These are phyloP conservation scores for Esox masquinongy DNA, from an alignment of 2,797 vertebrate species.

Conservation along the genomic window DNA sequence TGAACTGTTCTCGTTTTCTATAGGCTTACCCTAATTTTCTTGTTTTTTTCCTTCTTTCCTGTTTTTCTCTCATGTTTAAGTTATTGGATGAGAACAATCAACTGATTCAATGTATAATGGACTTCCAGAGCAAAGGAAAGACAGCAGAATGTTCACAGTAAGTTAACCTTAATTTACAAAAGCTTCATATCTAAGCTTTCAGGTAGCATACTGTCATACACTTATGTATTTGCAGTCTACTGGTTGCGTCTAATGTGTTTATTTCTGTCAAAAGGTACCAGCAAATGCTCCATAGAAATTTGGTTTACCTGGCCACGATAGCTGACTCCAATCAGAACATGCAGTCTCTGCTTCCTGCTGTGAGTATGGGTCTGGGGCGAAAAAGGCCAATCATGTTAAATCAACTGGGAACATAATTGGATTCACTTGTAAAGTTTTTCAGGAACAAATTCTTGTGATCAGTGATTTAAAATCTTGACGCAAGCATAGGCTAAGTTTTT, in stretches of 20 bases:
- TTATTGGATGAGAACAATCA: slow-evolving; percentile 99
- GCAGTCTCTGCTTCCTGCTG: slow-evolving; percentile 97
- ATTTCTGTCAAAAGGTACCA: slow-evolving; percentile 83
- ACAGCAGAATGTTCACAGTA: slow-evolving; percentile 99
- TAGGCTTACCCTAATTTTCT: neutral
- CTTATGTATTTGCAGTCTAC: neutral
- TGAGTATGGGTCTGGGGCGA: slow-evolving; percentile 76
- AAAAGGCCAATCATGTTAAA: neutral
- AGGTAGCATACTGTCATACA: neutral
- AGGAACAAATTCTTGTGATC: neutral
- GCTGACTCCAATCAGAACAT: slow-evolving; percentile 99
- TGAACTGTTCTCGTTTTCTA: neutral
- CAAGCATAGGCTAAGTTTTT: neutral
- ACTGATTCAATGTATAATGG: slow-evolving; percentile 99
- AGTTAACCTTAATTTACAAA: slow-evolving; percentile 57
- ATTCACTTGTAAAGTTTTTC: neutral
- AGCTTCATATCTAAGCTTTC: neutral
- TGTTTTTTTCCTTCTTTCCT: neutral
- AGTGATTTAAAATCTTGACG: neutral
- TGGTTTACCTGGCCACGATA: slow-evolving; percentile 99
- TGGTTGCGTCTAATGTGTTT: neutral
- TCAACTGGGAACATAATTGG: neutral
- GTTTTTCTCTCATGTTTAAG: slow-evolving; percentile 64
- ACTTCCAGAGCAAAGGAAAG: slow-evolving; percentile 99
- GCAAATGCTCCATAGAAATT: slow-evolving; percentile 97